These are phyloP conservation scores for Chascanopsetta lugubris DNA, from an alignment of 2,113 vertebrate species.

Conservation along the genomic window DNA sequence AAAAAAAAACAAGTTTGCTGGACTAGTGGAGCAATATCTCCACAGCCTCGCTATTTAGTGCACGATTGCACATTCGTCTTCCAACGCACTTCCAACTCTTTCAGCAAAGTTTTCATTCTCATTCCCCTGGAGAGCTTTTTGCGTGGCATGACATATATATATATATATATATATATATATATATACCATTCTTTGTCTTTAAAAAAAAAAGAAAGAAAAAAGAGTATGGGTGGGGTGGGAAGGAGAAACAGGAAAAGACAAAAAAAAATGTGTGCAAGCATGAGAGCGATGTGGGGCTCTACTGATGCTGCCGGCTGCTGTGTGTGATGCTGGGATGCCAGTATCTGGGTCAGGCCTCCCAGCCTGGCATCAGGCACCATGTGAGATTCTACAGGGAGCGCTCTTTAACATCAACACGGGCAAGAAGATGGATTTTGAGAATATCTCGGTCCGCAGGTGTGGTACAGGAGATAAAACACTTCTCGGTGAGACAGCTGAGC, in stretches of 20 bases:
- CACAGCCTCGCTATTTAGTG: slow-evolving; percentile 26
- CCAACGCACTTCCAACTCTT: slow-evolving; percentile 30
- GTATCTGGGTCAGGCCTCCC: slow-evolving; percentile 74
- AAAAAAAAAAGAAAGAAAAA: not conserved
- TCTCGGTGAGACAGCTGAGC: slow-evolving; percentile 48
- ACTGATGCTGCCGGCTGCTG: slow-evolving; percentile 48
- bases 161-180: not conserved
- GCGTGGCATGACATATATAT: slow-evolving; percentile 8
- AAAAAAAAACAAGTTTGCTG: slow-evolving; percentile 23
- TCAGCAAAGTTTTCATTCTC: slow-evolving; percentile 42
- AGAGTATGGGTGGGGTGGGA: not conserved
- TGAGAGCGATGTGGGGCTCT: slow-evolving; percentile 37
- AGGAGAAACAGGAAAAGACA: slow-evolving; percentile 3
- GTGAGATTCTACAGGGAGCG: slow-evolving; percentile 43
- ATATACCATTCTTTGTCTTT: slow-evolving; percentile 3
- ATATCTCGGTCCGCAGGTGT: slow-evolving; percentile 61
- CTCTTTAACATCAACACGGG: slow-evolving; percentile 48
- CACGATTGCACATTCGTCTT: slow-evolving; percentile 45
- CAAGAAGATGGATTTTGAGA: slow-evolving; percentile 51
- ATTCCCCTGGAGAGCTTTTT: slow-evolving; percentile 47
- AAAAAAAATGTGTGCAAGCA: slow-evolving; percentile 10
- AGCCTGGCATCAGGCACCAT: slow-evolving; percentile 46
- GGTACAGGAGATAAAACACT: slow-evolving; percentile 59
- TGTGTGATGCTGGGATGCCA: slow-evolving; percentile 42
- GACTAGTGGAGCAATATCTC: slow-evolving; percentile 45